Conservation (phyloP, 2,113 vertebrate genomes). For the Caracal caracal region DNA sequence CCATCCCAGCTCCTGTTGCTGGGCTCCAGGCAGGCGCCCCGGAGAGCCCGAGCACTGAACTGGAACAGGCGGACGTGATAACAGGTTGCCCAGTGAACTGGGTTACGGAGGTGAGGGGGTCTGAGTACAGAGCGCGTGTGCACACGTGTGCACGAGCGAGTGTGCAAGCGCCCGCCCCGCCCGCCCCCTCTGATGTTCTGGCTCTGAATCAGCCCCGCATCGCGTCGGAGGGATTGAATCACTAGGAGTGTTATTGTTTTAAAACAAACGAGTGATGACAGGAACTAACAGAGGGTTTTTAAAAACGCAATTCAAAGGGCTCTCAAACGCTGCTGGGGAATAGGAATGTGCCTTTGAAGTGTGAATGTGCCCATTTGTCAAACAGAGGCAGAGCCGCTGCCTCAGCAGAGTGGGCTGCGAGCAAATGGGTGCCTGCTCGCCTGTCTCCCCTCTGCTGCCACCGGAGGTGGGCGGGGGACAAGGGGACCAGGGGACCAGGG, state of each 20-base stretch:
- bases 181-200: neutral
- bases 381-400: conserved; percentile 82
- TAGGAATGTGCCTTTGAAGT: conserved; percentile 87
- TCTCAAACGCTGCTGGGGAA: conserved; percentile 87
- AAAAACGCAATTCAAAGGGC: conserved; percentile 82
- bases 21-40: conserved; percentile 38
- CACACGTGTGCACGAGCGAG: neutral
- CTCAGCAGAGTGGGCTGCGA: conserved; percentile 69
- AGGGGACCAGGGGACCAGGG: rapidly evolving
- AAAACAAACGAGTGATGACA: conserved; percentile 71
- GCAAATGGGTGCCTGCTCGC: conserved; percentile 63
- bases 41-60: conserved; percentile 47
- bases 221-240: conserved; percentile 49
- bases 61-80: conserved; percentile 13
- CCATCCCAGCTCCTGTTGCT: neutral
- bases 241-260: conserved; percentile 77
- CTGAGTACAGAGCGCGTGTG: neutral
- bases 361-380: conserved; percentile 85
- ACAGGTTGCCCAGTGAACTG: conserved; percentile 33
- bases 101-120: neutral
- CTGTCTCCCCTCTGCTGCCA: neutral
- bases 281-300: conserved; percentile 70
- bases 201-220: conserved; percentile 57
- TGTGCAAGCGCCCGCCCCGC: rapidly evolving
- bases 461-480: neutral